Base-by-base conservation (phyloP, 2,797 vertebrate species). In the Rhyacichthys aspro region DNA sequence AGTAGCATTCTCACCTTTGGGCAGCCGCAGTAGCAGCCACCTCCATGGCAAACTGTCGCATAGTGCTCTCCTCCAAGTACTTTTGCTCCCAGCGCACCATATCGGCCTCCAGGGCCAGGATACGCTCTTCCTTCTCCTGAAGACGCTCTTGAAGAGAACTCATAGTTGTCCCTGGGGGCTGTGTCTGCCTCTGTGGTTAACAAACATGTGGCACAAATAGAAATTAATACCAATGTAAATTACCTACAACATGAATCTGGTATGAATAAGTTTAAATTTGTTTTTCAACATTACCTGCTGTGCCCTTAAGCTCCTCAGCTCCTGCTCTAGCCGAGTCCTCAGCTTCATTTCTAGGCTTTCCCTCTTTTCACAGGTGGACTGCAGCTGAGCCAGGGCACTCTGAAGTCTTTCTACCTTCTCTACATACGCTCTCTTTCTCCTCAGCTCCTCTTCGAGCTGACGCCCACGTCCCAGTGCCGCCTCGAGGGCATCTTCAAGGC, bases 61-160 rank as follows among this genome's bases (percentile, higher is more conserved):
- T 99, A 59, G 96, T 98, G 77, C 96, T 95, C 70, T 99, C 97
- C 74, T 99, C 98, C 68, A 99, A 73, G 64, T 97, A 98, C 76
- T 99, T 99, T 88, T 99, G 96, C 78, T 98, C 98, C 98, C 97
- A 99, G 75, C 95, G 96, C 68, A 96, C 98, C 93, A 96, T 98
- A 81, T 99, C 98, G 0, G 98, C 95, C 81, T 99, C 97, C 36
- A 99, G 91, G 0, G 96, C 96, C 78, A 99, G 81, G 76, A 98
- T 96, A 46, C 94, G 92, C 85, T 99, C 97, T 83, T 99, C 98
- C 9, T 95, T 95, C 85, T 99, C 98, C 19, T 93, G 90, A 58
- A 99, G 89, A 18, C 95, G 95, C 83, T 98, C 96, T 0, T 96
- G 95, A 5, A 99, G 92, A 0, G 89, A 90, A 61, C 70, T 70